Conservation (phyloP, 1,140 invertebrate genomes). For the Potamilus streckersoni region DNA sequence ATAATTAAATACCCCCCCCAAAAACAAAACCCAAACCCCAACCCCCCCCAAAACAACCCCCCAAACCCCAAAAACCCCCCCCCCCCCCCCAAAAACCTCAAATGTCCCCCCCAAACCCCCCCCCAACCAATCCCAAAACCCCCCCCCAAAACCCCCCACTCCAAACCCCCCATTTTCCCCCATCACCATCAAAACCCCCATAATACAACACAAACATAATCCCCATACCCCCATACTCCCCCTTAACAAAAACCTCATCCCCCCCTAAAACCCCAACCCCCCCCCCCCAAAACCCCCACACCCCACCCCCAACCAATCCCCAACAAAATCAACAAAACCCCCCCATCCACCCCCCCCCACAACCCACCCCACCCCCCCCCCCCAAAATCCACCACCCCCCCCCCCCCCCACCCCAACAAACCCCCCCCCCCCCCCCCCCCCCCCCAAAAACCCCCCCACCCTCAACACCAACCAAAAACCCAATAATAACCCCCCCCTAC, state of each 20-base stretch:
- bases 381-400: neutral
- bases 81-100: neutral
- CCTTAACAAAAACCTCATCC: neutral
- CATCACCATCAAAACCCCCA: neutral
- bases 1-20: neutral
- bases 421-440: neutral
- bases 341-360: neutral
- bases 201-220: too few species aligned
- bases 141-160: neutral
- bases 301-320: neutral
- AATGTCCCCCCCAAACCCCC: neutral
- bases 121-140: neutral
- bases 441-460: neutral
- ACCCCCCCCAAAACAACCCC: neutral
- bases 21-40: neutral
- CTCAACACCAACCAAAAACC: neutral
- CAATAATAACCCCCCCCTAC: neutral
- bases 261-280: neutral
- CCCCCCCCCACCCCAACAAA: neutral
- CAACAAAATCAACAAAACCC: neutral
- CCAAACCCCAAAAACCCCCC: neutral
- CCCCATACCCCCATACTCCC: neutral
- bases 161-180: neutral
- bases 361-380: neutral
- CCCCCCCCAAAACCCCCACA: neutral